A percentile compares a stretch with the other conserved stretches of the same genome.
Evolutionary conservation across 1,140 invertebrate species (phyloP).

Genomic region (Stegodyphus dumicola): DNA sequence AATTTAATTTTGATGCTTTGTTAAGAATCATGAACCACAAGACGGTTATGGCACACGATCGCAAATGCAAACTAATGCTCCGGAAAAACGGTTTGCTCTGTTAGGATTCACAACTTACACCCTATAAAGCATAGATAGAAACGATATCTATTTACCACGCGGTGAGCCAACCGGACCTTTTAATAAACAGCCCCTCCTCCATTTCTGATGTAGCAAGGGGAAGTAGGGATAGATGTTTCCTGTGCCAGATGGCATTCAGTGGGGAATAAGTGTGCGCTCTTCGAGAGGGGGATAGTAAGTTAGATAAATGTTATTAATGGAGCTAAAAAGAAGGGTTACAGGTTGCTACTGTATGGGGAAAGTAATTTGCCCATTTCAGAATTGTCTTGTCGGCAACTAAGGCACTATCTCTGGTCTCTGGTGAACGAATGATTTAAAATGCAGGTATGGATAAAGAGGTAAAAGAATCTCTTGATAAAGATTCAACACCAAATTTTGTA

Average conservation of each 20-base stretch:
- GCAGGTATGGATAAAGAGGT: too few relatives aligned
- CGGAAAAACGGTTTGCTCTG: too few relatives aligned
- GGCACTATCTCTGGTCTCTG: too few relatives aligned
- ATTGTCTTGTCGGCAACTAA: too few relatives aligned
- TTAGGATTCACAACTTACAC: too few relatives aligned
- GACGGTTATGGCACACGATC: too few relatives aligned
- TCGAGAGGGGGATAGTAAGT: background rate
- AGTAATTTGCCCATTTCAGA: background rate
- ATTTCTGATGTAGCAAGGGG: background rate
- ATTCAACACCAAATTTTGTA: too few relatives aligned
- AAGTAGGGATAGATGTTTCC: background rate
- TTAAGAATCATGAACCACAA: too few relatives aligned
- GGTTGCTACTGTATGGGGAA: background rate
- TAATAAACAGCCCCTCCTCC: constrained; percentile 46
- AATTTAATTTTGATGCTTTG: too few relatives aligned
- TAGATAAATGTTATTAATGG: constrained; percentile 46
- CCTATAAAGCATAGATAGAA: background rate
- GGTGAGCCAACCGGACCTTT: constrained; percentile 31
- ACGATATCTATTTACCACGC: constrained; percentile 13
- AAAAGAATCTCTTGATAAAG: too few relatives aligned
- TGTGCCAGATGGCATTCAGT: constrained; percentile 50
- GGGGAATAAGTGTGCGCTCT: constrained; percentile 28
- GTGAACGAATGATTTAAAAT: too few relatives aligned
- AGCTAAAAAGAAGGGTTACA: constrained; percentile 27
- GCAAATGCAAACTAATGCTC: too few relatives aligned